Conservation (phyloP, 2,113 vertebrate species). For the Haliaeetus leucogaster region DNA sequence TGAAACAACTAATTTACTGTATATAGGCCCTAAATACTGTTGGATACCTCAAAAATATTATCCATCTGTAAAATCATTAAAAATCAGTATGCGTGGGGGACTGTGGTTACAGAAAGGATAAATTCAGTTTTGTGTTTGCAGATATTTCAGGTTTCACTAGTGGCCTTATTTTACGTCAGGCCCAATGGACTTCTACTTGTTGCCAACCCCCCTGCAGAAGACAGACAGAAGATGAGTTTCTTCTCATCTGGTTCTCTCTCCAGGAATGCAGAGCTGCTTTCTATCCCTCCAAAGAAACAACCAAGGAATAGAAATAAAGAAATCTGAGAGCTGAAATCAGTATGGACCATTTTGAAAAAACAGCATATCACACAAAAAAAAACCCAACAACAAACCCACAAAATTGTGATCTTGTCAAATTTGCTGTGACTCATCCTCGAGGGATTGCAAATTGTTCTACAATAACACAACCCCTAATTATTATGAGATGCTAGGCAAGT, state of each 20-base stretch:
- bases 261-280: not conserved
- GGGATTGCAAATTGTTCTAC: not conserved
- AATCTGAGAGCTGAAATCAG: not conserved
- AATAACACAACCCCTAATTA: not conserved
- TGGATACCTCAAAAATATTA: not conserved
- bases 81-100: not conserved
- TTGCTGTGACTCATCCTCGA: not conserved
- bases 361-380: not conserved
- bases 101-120: not conserved
- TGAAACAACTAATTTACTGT: not conserved
- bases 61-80: not conserved
- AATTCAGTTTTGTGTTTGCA: not conserved
- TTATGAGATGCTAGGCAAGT: not conserved
- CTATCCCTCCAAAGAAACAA: not conserved
- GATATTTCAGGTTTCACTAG: not conserved
- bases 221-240: not conserved
- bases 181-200: not conserved
- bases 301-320: not conserved
- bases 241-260: not conserved
- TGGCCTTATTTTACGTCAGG: not conserved
- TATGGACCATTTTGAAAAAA: not conserved
- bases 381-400: not conserved
- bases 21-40: not conserved
- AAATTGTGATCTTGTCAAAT: not conserved
- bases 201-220: not conserved